Conservation (phyloP, 2,113 vertebrate genomes). For the Oryzias curvinotus region DNA sequence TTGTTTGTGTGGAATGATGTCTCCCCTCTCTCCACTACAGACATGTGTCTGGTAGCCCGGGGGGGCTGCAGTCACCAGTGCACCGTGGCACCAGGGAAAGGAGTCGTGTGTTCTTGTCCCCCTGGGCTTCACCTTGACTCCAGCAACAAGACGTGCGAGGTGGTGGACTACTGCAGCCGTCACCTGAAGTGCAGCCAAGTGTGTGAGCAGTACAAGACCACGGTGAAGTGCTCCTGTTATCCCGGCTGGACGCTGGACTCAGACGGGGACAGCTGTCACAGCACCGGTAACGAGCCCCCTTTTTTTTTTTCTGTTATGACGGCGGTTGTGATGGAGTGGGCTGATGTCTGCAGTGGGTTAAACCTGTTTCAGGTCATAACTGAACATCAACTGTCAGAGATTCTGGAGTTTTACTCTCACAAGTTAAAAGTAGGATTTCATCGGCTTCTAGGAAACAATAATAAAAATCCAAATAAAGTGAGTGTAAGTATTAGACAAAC, state of each 20-base stretch:
- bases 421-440: no score
- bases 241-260: slow-evolving; percentile 89
- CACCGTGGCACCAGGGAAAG: slow-evolving; percentile 88
- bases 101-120: slow-evolving; percentile 92
- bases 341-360: not conserved
- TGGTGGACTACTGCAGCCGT: slow-evolving; percentile 89
- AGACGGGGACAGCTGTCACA: slow-evolving; percentile 91
- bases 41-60: slow-evolving; percentile 89
- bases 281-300: slow-evolving; percentile 77
- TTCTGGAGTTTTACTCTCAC: slow-evolving; percentile 2
- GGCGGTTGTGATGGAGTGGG: not conserved
- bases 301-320: slow-evolving; percentile 9
- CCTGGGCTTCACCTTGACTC: slow-evolving; percentile 82
- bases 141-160: slow-evolving; percentile 92
- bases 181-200: slow-evolving; percentile 95
- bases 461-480: no score
- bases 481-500: no score
- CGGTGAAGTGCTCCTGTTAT: slow-evolving; percentile 95
- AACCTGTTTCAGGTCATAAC: not conserved
- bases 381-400: not conserved
- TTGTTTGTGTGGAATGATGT: not conserved
- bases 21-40: slow-evolving; percentile 64
- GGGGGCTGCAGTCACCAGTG: slow-evolving; percentile 97
- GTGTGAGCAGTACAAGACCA: slow-evolving; percentile 94
- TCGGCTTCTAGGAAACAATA: no score